These are phyloP conservation scores for Callipepla squamata DNA, from an alignment of 2,113 vertebrate species.

Conservation along the genomic window DNA sequence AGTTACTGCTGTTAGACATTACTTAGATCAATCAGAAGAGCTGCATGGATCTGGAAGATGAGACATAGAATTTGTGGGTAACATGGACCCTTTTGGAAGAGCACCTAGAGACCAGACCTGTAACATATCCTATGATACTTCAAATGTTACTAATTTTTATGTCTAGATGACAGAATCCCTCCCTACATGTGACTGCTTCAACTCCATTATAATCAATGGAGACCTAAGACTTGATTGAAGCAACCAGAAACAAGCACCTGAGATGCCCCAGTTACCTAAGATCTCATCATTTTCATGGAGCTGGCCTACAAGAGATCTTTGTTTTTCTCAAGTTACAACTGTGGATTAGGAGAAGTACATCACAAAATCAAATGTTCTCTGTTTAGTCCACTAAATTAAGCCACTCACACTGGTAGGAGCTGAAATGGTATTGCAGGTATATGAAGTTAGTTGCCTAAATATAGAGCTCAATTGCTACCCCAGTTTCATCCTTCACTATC, in stretches of 20 bases:
- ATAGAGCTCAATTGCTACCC: not conserved
- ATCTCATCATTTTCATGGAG: not conserved
- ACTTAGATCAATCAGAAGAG: not conserved
- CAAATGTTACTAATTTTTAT: not conserved
- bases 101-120: not conserved
- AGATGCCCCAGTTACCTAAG: not conserved
- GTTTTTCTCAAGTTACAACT: not conserved
- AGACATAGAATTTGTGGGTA: not conserved
- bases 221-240: not conserved
- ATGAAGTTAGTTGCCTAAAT: not conserved
- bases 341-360: not conserved
- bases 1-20: not conserved
- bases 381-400: not conserved
- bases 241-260: not conserved
- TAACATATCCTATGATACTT: not conserved
- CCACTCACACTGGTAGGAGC: not conserved
- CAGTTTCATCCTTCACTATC: not conserved
- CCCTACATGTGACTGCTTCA: not conserved
- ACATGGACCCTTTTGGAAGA: not conserved
- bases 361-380: not conserved
- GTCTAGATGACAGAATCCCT: not conserved
- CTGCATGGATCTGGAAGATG: not conserved
- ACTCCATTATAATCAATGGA: not conserved
- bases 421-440: not conserved
- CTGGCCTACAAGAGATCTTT: not conserved